phyloP scores from a whole-genome alignment of 2,113 vertebrate species.

The Cyprinus carpio region DNA sequence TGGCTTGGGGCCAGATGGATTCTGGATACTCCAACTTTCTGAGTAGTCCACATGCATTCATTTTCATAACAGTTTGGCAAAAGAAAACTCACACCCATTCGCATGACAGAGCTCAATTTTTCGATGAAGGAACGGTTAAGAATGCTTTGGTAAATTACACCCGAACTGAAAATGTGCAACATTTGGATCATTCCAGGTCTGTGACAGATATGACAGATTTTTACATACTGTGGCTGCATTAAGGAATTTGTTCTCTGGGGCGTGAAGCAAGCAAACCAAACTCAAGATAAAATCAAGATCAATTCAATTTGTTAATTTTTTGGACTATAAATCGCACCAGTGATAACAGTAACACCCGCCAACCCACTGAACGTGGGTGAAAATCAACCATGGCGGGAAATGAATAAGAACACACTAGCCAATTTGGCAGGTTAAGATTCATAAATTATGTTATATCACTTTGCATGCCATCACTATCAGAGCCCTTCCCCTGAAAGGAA shows the following conservation, averaged over 20 bases:
- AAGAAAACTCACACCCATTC: slow-evolving; percentile 21
- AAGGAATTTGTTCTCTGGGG: slow-evolving; percentile 9
- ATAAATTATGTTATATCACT: background rate
- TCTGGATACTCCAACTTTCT: slow-evolving; percentile 26
- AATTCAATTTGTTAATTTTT: background rate
- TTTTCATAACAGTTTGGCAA: background rate
- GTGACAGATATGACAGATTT: background rate
- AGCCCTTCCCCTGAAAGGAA: no score
- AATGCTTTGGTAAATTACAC: background rate
- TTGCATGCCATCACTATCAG: no score
- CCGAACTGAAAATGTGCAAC: background rate
- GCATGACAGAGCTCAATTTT: slow-evolving; percentile 32
- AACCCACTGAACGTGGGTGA: background rate
- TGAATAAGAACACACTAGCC: background rate
- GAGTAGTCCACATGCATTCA: slow-evolving; percentile 39
- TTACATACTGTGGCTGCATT: slow-evolving; percentile 5
- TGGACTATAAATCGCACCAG: background rate
- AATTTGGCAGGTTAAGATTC: background rate
- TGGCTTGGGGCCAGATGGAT: slow-evolving; percentile 42
- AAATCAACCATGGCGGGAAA: background rate
- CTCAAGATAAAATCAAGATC: background rate
- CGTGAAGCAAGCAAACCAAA: slow-evolving; percentile 4
- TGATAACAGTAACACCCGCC: background rate
- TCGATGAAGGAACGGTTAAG: background rate
- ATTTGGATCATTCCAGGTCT: slow-evolving; percentile 6